A percentile compares a stretch with the other conserved stretches of the same genome.
Conservation (phyloP, 92 coral and sea anemone species). For the Montipora capitata region DNA sequence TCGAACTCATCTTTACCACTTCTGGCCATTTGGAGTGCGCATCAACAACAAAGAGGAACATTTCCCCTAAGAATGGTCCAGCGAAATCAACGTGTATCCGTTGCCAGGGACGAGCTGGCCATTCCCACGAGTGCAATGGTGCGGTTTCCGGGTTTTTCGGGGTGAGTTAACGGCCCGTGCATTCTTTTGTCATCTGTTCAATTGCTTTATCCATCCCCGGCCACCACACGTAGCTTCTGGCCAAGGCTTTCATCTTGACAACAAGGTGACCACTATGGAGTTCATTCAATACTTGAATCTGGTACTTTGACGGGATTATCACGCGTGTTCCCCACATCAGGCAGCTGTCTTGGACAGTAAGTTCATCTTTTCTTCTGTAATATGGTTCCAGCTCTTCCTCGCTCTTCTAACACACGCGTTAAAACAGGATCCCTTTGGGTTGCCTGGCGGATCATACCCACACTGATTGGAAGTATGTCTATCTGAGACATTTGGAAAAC, state of each 20-base stretch:
- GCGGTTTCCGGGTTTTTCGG: constrained; percentile 23
- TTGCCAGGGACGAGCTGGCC: constrained; percentile 38
- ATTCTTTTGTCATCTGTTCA: neutral
- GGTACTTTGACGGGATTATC: neutral
- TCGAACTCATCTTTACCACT: constrained; percentile 38
- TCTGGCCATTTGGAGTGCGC: constrained; percentile 24
- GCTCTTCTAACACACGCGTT: constrained; percentile 24
- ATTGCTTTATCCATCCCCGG: constrained; percentile 45
- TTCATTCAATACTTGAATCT: constrained; percentile 16
- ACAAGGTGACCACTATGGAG: constrained; percentile 46
- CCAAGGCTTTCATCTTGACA: constrained; percentile 46
- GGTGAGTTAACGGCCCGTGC: constrained; percentile 32
- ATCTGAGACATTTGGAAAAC: too few species aligned
- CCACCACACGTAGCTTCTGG: constrained; percentile 53
- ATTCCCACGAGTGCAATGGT: constrained; percentile 38
- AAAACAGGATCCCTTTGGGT: constrained; percentile 64
- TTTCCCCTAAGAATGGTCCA: constrained; percentile 16
- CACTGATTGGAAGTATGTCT: neutral
- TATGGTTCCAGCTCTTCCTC: constrained; percentile 1
- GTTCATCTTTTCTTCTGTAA: constrained; percentile 43
- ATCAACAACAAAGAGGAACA: constrained; percentile 1
- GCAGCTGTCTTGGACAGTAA: constrained; percentile 32
- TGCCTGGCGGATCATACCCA: neutral
- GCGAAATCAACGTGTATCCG: constrained; percentile 36
- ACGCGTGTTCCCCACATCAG: constrained; percentile 27